Base-by-base conservation (phyloP, 2,888 invertebrate species). In the Matsumyia berberina region DNA sequence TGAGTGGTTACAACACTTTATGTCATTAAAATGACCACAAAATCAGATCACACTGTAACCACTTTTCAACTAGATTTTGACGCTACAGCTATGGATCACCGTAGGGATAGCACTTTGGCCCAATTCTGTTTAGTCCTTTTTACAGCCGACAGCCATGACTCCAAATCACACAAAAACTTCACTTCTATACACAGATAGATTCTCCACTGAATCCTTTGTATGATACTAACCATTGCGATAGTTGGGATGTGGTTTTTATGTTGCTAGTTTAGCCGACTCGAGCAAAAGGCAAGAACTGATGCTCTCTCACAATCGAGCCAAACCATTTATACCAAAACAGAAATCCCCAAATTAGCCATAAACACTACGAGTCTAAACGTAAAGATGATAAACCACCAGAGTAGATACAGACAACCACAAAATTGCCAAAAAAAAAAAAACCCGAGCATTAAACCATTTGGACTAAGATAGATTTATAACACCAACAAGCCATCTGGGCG, bases 241-340 rank as follows among this genome's bases (percentile, higher is more conserved):
- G 66, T 51, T 70, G 37, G 11, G 53, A 17, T 46, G 49, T 19
- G 17, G 12, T 42, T 44, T 53, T 67, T 70, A 60, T 67, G 46
- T 80, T 81, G 87, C 73, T 87, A 87, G 87, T 89, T 90, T 89
- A 88, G 81, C 87, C 89, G 88, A 87, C 87, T 88, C 88, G 89
- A 90, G 89, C 88, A 88, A 87, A 89, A 88, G 88, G 87, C 88
- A 89, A 88, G 88, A 89, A 91, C 91, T 91, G 91, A 91, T 91
- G 89, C 88, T 90, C 88, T 88, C 88, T 89, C 88, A 88, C 86
- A 85, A 86, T 88, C 73, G 86, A 73, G 82, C 88, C 87, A 87
- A 88, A 83, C 88, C 89, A 90, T 91, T 91, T 91, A 91, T 91
- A 91, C 88, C 70, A 88, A 89, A 88, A 88, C n/a, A 82, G 19